Conservation (phyloP, 2,797 vertebrate genomes). For the Sebastes taczanowskii region DNA sequence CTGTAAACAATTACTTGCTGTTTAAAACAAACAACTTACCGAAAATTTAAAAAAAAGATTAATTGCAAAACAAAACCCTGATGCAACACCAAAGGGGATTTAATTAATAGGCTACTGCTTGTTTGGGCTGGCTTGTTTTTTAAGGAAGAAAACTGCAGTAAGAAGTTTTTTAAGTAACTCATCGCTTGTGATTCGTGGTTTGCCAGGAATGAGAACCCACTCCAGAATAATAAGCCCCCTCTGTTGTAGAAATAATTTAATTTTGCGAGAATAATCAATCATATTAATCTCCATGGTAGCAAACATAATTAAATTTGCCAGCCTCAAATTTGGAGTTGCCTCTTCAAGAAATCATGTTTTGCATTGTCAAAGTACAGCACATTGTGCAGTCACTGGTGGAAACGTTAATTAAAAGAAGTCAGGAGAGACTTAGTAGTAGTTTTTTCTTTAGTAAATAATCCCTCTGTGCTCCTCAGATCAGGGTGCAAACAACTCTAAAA, state of each 20-base stretch:
- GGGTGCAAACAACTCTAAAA: not conserved
- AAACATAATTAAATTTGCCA: slow-evolving; percentile 52
- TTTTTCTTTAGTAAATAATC: not conserved
- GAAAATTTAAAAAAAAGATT: not conserved
- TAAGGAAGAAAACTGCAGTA: slow-evolving; percentile 1
- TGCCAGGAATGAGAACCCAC: slow-evolving; percentile 40
- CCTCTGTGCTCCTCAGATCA: not conserved
- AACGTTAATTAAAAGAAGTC: not conserved
- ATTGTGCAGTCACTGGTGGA: not conserved
- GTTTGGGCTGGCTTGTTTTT: slow-evolving; percentile 9
- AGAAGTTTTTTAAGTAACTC: slow-evolving; percentile 13
- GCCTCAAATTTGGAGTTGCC: slow-evolving; percentile 39
- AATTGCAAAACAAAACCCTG: not conserved
- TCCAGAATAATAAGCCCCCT: slow-evolving; percentile 41
- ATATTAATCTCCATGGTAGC: slow-evolving; percentile 45
- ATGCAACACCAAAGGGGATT: not conserved
- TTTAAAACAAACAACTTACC: not conserved
- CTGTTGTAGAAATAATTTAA: slow-evolving; percentile 51
- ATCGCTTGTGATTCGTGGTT: not conserved
- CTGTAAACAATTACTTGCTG: not conserved
- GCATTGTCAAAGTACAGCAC: not conserved
- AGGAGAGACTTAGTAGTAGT: not conserved
- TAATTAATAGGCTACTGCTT: not conserved
- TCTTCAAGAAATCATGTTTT: slow-evolving; percentile 16
- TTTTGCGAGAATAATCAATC: slow-evolving; percentile 57